phyloP scores from a whole-genome alignment of 2,797 vertebrate genomes.

The Brachyalestes nurse region DNA sequence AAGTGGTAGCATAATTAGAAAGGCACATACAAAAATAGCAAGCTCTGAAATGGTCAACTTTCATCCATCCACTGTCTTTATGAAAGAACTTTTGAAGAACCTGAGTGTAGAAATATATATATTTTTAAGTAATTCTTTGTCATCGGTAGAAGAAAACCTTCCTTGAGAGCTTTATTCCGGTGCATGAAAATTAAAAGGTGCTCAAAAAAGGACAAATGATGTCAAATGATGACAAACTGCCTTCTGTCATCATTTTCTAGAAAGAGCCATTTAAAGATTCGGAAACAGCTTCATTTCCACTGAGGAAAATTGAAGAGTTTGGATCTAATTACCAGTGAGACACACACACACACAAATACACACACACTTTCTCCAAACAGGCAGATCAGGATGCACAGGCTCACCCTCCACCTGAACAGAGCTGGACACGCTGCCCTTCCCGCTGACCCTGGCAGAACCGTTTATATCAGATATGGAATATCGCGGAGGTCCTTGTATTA shows the following conservation, averaged over 20 bases:
- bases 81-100: not conserved
- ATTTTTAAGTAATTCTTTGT: not conserved
- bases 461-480: constrained; percentile 28
- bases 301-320: not conserved
- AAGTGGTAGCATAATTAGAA: not conserved
- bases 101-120: not conserved
- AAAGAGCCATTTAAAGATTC: not conserved
- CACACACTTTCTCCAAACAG: not conserved
- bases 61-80: not conserved
- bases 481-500: constrained; percentile 13
- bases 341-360: not conserved
- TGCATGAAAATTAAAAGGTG: not conserved
- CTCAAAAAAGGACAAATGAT: not conserved
- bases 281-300: not conserved
- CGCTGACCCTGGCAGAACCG: constrained; percentile 33
- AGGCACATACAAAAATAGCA: not conserved
- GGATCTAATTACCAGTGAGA: constrained; percentile 5
- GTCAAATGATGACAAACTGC: not conserved
- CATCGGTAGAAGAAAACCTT: not conserved
- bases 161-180: not conserved
- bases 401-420: constrained; percentile 8
- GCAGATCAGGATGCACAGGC: not conserved
- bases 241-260: not conserved
- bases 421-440: constrained; percentile 8
- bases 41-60: not conserved